phyloP scores from a whole-genome alignment of 2,797 vertebrate genomes.

The Macropus fuliginosus region DNA sequence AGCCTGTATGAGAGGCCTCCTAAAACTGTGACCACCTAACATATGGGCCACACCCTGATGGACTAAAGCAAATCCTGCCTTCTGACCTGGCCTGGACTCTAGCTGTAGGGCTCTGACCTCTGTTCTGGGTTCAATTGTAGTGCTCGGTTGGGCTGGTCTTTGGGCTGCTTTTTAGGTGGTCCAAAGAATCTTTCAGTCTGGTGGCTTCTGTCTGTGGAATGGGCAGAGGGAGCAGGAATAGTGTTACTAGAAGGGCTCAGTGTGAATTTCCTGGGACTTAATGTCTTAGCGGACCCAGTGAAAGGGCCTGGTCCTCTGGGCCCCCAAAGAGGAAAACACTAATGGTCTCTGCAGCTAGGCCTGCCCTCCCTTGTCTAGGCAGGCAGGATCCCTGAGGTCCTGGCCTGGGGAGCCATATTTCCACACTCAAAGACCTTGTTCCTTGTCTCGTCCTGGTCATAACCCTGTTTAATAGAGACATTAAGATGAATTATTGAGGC shows the following conservation, averaged over 20 bases:
- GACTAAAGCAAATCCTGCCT: background rate
- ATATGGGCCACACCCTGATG: background rate
- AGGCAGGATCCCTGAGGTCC: slow-evolving; percentile 63
- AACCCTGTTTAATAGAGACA: slow-evolving; percentile 81
- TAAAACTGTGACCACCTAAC: background rate
- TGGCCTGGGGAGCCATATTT: slow-evolving; percentile 73
- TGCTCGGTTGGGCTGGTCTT: background rate
- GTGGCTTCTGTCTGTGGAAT: background rate
- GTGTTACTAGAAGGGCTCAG: background rate
- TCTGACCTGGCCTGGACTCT: background rate
- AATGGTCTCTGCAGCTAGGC: background rate
- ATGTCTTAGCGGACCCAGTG: background rate
- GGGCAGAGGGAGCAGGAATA: background rate
- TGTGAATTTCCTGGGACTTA: background rate
- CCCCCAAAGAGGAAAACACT: background rate
- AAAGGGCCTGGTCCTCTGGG: background rate
- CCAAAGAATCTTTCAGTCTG: background rate
- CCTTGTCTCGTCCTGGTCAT: slow-evolving; percentile 79
- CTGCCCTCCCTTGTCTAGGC: background rate
- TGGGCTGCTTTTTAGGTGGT: background rate
- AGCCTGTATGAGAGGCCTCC: background rate
- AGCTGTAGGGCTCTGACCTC: background rate
- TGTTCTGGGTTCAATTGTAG: background rate
- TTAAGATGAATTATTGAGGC: slow-evolving; percentile 80
- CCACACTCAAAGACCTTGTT: slow-evolving; percentile 81